Evolutionary conservation across 2,888 invertebrate species (phyloP), one percentile per base, ranked within the genome.

Genomic region (Teinopalpus imperialis): DNA sequence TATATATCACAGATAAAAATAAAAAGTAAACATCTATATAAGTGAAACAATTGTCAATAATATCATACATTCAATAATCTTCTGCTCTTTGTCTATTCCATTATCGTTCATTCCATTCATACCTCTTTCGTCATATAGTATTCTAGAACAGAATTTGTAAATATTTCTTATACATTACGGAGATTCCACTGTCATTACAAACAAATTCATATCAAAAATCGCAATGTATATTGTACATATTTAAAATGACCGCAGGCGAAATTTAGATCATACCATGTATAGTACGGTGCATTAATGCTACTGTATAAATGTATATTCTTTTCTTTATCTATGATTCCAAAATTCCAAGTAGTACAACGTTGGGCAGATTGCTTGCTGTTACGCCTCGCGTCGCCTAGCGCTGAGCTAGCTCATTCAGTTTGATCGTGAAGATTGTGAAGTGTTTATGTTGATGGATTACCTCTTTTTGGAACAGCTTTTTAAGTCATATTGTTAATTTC

Each of bases 371-470:
- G 18, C 34, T 49, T 41, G 36, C 42, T 42, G 50, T 32, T 37
- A 43, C 50, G 52, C 43, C 43, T 50, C 44, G 51, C 42, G 43
- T 43, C 32, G 49, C 42, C 56, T 63, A 62, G 63, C 62, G 63
- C 56, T 48, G 18, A 39, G 41, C 54, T 61, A 57, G 59, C 49
- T 69, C 59, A 64, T 54, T 65, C 53, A 65, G 53, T 56, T 58
- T 61, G 63, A 60, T 63, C 61, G 59, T 56, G 60, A 54, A 48
- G 50, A 60, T 63, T 49, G 61, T 69, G 55, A 65, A 61, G 63
- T 75, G 68, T 70, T 66, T 66, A 61, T 61, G 60, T 53, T 61
- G 58, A 66, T 69, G 62, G 52, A 43, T 49, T 42, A 37, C 30
- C 26, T 46, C 12, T 8, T 23, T 35, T 23, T 20, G 2, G 23